Evolutionary conservation across 2,888 invertebrate species (phyloP).

Genomic region (Rhagonycha fulva): DNA sequence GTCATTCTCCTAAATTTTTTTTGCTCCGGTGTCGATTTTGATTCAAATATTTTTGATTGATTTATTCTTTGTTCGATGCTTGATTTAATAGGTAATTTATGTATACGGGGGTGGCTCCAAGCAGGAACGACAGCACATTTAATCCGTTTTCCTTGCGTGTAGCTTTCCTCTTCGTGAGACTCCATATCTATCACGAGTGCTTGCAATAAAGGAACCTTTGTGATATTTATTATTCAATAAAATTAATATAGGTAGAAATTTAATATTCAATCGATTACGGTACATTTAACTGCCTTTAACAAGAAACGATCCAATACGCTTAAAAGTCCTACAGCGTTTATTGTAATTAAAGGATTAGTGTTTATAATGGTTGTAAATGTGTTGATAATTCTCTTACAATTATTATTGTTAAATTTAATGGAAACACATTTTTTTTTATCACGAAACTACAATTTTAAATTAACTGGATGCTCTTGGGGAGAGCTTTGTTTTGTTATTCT

Average conservation of each 20-base stretch:
- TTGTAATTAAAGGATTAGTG: not conserved
- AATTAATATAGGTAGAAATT: not conserved
- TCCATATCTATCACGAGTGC: not conserved
- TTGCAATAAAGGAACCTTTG: not conserved
- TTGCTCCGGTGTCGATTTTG: not conserved
- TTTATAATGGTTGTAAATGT: not conserved
- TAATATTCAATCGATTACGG: not conserved
- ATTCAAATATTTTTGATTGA: not conserved
- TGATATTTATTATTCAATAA: not conserved
- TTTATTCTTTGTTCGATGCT: not conserved
- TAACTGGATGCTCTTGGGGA: too few species aligned
- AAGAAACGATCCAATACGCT: not conserved
- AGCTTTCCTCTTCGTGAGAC: not conserved
- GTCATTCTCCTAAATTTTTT: not conserved
- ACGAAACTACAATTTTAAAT: too few species aligned
- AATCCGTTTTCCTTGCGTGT: not conserved
- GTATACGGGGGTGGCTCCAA: not conserved
- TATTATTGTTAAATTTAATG: not conserved
- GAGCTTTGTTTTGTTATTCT: too few species aligned
- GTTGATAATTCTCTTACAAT: not conserved
- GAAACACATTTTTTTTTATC: not conserved
- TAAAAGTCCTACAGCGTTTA: not conserved
- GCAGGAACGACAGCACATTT: not conserved
- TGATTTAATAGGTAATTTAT: not conserved
- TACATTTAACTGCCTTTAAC: not conserved